phyloP scores from a whole-genome alignment of 2,888 invertebrate species.

The Eilema depressum region DNA sequence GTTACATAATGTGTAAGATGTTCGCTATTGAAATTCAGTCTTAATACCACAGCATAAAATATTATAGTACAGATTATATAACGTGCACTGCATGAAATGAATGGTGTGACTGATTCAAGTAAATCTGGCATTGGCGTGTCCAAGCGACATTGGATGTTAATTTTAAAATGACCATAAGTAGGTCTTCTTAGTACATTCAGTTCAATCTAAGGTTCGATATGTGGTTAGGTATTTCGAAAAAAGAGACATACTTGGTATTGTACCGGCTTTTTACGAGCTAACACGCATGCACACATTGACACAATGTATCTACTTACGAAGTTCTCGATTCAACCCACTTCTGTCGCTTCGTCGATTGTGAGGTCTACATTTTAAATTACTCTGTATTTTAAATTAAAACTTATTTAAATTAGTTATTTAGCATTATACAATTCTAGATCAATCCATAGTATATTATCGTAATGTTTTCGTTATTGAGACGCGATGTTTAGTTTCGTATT shows the following conservation, averaged over 20 bases:
- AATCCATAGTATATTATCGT: conserved; percentile 28
- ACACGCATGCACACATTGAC: background rate
- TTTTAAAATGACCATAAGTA: background rate
- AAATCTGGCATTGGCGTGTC: no score
- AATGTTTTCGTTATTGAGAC: conserved; percentile 33
- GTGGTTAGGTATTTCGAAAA: background rate
- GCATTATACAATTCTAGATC: conserved; percentile 13
- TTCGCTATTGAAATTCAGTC: no score
- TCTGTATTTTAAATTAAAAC: background rate
- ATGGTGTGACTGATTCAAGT: no score
- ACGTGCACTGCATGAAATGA: no score
- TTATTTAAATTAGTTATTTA: background rate
- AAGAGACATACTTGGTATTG: no score
- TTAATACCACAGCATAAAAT: no score
- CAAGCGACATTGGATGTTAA: background rate
- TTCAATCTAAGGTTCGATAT: background rate
- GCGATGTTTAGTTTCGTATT: conserved; percentile 42
- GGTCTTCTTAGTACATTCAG: no score
- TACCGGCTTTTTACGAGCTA: background rate
- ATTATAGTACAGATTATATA: no score
- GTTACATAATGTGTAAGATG: no score
- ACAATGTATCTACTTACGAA: background rate
- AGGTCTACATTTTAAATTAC: no score
- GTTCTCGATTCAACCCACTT: background rate
- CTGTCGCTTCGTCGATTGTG: background rate